A percentile compares a stretch with the other conserved stretches of the same genome.
Conservation (phyloP, 2,797 vertebrate species). For the Eurystomus glaucurus region DNA sequence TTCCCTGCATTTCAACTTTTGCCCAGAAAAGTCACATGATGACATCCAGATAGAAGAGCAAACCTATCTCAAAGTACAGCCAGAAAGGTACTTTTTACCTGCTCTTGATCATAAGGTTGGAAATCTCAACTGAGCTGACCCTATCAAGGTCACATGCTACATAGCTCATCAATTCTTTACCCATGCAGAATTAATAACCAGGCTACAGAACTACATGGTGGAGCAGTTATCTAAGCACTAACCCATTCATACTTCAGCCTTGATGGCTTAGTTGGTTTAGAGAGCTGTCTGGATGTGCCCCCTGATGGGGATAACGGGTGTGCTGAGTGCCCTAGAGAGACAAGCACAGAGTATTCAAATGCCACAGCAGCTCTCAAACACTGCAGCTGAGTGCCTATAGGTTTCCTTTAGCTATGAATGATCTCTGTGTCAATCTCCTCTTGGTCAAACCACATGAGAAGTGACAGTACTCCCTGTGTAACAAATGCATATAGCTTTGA, state of each 20-base stretch:
- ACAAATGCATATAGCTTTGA: neutral
- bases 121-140: neutral
- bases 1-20: neutral
- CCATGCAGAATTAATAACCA: neutral
- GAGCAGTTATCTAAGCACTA: neutral
- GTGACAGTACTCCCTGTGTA: neutral
- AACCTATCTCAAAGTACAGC: neutral
- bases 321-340: neutral
- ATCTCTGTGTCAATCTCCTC: neutral
- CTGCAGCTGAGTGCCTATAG: neutral
- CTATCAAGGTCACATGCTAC: neutral
- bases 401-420: neutral
- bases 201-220: neutral
- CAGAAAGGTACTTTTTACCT: neutral
- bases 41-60: neutral
- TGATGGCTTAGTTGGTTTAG: neutral
- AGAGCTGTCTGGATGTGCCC: neutral
- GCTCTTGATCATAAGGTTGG: neutral
- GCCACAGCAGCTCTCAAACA: neutral
- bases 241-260: neutral
- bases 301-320: accelerated
- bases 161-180: neutral
- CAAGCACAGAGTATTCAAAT: neutral
- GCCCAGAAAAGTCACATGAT: neutral
- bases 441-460: neutral